A percentile compares a stretch with the other conserved stretches of the same genome.
phyloP scores from a whole-genome alignment of 2,113 vertebrate genomes.

The Ovis aries region ARS-UI_Ramb_v3.0 NC_056055.1:52189501-52190000 shows the following conservation, averaged over 20 bases:
- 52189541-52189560: too few species aligned
- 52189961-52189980: not conserved
- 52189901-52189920: not conserved
- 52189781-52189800: not conserved
- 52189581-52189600: constrained; percentile 10
- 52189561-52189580: not conserved
- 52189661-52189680: not conserved
- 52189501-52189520: too few species aligned
- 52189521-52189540: too few species aligned
- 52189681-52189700: not conserved
- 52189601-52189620: not conserved
- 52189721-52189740: not conserved
- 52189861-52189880: not conserved
- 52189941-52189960: not conserved
- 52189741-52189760: not conserved
- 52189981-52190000: not conserved
- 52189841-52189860: not conserved
- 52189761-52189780: not conserved
- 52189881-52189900: not conserved
- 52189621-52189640: constrained; percentile 12
- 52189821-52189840: not conserved
- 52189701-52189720: not conserved
- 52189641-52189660: constrained; percentile 34
- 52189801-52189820: constrained; percentile 3
- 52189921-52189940: not conserved